phyloP scores from a whole-genome alignment of 2,113 vertebrate genomes.

The Aplodontia rufa region DNA sequence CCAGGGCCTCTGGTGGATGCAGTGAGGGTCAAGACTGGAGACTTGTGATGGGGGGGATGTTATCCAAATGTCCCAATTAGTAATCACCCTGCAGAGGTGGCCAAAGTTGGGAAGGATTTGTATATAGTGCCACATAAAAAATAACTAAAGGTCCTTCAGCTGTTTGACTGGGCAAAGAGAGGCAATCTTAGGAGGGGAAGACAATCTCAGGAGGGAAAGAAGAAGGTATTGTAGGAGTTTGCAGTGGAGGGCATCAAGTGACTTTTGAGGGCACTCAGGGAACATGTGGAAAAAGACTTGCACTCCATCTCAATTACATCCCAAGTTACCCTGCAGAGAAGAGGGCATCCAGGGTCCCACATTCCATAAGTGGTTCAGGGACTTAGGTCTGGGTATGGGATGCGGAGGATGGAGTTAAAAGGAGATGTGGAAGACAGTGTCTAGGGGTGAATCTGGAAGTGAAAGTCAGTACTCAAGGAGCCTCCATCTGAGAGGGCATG shows the following conservation, averaged over 20 bases:
- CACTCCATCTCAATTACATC: not conserved
- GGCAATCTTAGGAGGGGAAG: not conserved
- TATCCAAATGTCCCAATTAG: not conserved
- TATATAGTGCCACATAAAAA: not conserved
- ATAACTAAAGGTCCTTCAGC: not conserved
- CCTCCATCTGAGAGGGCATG: not conserved
- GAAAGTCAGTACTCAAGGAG: not conserved
- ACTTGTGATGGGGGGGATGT: not conserved
- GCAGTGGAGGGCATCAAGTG: not conserved
- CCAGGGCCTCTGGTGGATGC: not conserved
- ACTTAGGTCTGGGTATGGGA: not conserved
- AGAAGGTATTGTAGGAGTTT: too few relatives aligned
- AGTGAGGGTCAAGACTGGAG: not conserved
- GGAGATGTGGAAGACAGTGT: not conserved
- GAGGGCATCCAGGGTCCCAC: not conserved
- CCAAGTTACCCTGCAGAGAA: not conserved
- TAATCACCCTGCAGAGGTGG: not conserved
- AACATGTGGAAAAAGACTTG: too few relatives aligned
- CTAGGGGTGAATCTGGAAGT: not conserved
- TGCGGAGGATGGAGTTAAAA: not conserved
- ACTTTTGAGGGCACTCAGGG: not conserved
- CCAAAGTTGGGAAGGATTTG: not conserved
- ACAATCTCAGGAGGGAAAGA: not conserved
- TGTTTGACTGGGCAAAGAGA: not conserved
- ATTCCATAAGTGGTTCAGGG: too few relatives aligned